Base-by-base conservation (phyloP, 2,888 invertebrate genomes). In the Pachliopta kotzebuea region DNA sequence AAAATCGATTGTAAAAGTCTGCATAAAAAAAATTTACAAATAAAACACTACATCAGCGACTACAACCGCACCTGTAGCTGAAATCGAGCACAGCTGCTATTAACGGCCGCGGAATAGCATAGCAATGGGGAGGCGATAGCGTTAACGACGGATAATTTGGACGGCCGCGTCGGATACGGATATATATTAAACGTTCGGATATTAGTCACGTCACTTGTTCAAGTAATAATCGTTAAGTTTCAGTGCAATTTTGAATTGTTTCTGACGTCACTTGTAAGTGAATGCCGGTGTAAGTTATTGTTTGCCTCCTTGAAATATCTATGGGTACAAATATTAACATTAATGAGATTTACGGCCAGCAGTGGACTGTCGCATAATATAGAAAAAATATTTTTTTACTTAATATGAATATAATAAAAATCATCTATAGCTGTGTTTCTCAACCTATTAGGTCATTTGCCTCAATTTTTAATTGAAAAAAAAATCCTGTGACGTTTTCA, bases 71-170 rank as follows among this genome's bases (percentile, higher is more conserved):
- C 63, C 63, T 58, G 63, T 63, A 63, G 58, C 42, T 63, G 63
- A 63, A 63, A 63, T 21, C n/a, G 56, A 53, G 58, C 37, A 53
- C 63, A 63, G 57, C 53, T 63, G 63, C 53, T 21, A 26, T 53
- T 63, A 63, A 63, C 57, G 58, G 63, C 37, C 26, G 57, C 53
- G 63, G 58, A 63, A 63, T 63, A 63, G 58, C 63, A 52, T 58
- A 58, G 57, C 62, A 57, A 23, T 52, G 23, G 23, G 20, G 20
- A 42, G 23, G 60, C 60, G 55, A 64, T 64, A 63, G 59, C 60
- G 59, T 56, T 64, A 64, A 64, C 56, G 62, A 57, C 52, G 50
- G 60, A 60, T 63, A 57, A 55, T 54, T 60, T 58, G 24, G 58
- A 63, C 53, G 21, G 56, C 50, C 31, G 26, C 50, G 58, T 24